A percentile compares a stretch with the other conserved stretches of the same genome.
Conservation (phyloP, 2,888 invertebrate species). For the Brenthis hecate region DNA sequence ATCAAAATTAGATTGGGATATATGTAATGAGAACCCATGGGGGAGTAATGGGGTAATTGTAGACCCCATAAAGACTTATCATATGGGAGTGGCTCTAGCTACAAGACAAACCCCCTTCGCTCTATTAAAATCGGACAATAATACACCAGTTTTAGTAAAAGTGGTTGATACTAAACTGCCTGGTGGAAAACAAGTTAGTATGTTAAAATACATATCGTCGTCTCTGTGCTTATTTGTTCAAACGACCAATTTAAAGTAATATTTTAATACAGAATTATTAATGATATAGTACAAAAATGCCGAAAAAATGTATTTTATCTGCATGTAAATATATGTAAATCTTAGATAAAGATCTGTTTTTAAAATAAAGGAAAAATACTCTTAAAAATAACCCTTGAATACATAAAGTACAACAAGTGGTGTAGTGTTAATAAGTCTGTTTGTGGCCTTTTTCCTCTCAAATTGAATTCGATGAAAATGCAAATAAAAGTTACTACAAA, state of each 20-base stretch:
- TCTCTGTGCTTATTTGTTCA: too few species aligned
- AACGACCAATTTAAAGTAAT: too few species aligned
- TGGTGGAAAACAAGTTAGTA: conserved; percentile 73
- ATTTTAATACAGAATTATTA: too few species aligned
- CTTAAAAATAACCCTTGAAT: too few species aligned
- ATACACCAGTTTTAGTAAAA: conserved; percentile 86
- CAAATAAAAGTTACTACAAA: not conserved
- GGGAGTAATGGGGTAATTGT: conserved; percentile 82
- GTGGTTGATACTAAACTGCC: conserved; percentile 81
- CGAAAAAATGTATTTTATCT: too few species aligned
- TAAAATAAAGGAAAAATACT: too few species aligned
- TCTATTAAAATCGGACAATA: conserved; percentile 84
- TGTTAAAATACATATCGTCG: not conserved
- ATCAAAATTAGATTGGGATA: conserved; percentile 46
- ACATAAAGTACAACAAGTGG: too few species aligned
- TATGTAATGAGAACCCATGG: conserved; percentile 51
- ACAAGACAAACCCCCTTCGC: conserved; percentile 88
- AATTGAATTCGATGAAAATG: not conserved
- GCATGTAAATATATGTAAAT: too few species aligned
- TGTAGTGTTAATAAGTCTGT: too few species aligned
- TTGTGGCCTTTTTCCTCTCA: too few species aligned
- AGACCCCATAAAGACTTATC: conserved; percentile 87
- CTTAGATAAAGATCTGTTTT: too few species aligned
- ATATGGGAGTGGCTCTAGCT: conserved; percentile 85
- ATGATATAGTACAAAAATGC: too few species aligned